Percentiles rank a stretch among this genome's conserved stretches.
Conservation (phyloP, 2,888 invertebrate species). For the Synanthedon myopaeformis region DNA sequence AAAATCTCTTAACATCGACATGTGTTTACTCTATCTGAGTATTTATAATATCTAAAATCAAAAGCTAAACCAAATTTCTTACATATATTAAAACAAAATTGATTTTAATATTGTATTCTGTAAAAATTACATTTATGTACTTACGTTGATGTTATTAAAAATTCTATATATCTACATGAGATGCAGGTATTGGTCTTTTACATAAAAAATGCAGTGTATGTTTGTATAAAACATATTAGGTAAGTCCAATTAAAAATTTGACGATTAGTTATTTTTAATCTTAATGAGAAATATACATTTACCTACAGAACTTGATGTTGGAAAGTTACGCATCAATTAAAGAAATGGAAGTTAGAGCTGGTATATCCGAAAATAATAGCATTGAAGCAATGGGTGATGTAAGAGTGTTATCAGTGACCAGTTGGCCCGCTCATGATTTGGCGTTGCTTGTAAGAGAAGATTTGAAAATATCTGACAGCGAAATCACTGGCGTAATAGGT, state of each 20-base stretch:
- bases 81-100: too few species aligned
- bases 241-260: background rate
- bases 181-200: too few species aligned
- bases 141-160: too few species aligned
- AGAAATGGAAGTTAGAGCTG: slow-evolving; percentile 39
- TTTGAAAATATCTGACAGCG: background rate
- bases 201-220: too few species aligned
- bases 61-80: too few species aligned
- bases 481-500: slow-evolving; percentile 33
- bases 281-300: background rate
- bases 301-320: slow-evolving; percentile 33
- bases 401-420: slow-evolving; percentile 43
- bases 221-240: too few species aligned
- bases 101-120: too few species aligned
- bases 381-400: slow-evolving; percentile 42
- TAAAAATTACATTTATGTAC: too few species aligned
- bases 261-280: background rate
- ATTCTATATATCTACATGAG: too few species aligned
- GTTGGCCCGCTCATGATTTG: slow-evolving; percentile 51
- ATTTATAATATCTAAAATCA: too few species aligned
- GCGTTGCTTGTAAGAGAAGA: slow-evolving; percentile 31
- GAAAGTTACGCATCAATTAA: slow-evolving; percentile 41
- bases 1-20: too few species aligned
- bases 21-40: too few species aligned
- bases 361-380: slow-evolving; percentile 12